Percentiles rank a stretch among this genome's conserved stretches.
These are phyloP conservation scores for Aphodius sticticus DNA, from an alignment of 2,888 invertebrate species.

Conservation along the genomic window DNA sequence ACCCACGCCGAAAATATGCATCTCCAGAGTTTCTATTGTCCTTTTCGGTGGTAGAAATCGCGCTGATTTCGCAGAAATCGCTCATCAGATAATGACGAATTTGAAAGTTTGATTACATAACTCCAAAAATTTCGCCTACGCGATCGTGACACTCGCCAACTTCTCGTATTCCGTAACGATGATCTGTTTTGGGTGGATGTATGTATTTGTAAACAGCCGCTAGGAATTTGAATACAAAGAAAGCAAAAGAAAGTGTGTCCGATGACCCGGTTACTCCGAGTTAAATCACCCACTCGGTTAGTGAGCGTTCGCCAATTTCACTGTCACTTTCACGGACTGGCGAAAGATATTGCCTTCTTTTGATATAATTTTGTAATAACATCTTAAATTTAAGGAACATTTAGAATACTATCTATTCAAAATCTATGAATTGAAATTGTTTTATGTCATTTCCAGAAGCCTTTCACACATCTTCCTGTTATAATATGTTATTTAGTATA, in stretches of 20 bases:
- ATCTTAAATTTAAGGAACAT: neutral
- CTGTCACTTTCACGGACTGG: slow-evolving; percentile 24
- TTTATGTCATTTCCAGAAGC: too few relatives aligned
- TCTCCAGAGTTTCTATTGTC: neutral
- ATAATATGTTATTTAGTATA: too few relatives aligned
- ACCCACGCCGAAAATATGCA: neutral
- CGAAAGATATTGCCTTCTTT: neutral
- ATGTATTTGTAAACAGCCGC: slow-evolving; percentile 9
- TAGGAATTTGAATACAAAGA: slow-evolving; percentile 34
- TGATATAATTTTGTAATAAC: neutral
- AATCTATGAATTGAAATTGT: neutral
- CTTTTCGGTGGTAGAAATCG: neutral
- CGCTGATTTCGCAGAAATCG: neutral
- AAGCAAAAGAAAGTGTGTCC: slow-evolving; percentile 34
- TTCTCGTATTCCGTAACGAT: slow-evolving; percentile 15
- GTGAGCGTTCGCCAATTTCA: slow-evolving; percentile 16
- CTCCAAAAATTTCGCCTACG: slow-evolving; percentile 13
- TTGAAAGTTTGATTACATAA: slow-evolving; percentile 25
- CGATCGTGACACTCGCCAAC: neutral
- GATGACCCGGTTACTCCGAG: slow-evolving; percentile 14
- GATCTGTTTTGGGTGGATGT: neutral
- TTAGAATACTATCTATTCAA: slow-evolving; percentile 6
- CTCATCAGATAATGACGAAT: neutral
- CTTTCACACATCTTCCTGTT: too few relatives aligned
- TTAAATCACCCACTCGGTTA: slow-evolving; percentile 27